Evolutionary conservation across 2,113 vertebrate genomes (phyloP), one percentile per base, ranked within the genome.

Genomic region (Cochlearius cochlearius): DNA sequence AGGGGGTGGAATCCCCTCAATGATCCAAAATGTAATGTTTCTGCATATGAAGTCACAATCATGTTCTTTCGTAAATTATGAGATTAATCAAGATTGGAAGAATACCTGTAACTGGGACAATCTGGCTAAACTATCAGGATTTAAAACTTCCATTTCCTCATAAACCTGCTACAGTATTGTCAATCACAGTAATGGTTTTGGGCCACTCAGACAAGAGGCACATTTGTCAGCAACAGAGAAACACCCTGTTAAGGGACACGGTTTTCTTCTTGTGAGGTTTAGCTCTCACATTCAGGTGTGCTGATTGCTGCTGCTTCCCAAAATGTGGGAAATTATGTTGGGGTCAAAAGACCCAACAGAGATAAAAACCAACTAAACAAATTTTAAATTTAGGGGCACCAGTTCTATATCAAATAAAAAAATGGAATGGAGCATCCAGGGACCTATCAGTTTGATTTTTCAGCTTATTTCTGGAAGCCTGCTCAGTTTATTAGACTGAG

Each of bases 71-170:
- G 78, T 52, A 67, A 66, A 63, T 60, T 55, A 15, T 30, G 19
- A 41, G 36, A 88, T 86, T 94, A 96, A 94, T 90, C 83, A 86
- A 72, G 69, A 66, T 27, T 96, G 72, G 64, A 83, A 62, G 56
- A 92, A 15, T 71, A 94, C 55, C 50, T 23, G 10, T 91, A 94
- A 94, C 74, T 84, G 82, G 87, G 74, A 86, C 41, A 86, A 45
- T 43, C 36, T 86, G 76, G 34, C 77, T 86, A 79, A 83, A 82
- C 86, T 63, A 74, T 63, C 20, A 56, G 22, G 67, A 88, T 89
- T 94, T 88, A 86, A 96, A 92, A 91, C 55, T 84, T 82, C 23
- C 62, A 5, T 39, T 90, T 96, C 49, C 85, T 94, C 34, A 87
- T 56, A 60, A 74, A 91, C 49, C 9, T 71, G 38, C 36, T 88